A percentile compares a stretch with the other conserved stretches of the same genome.
phyloP scores from a whole-genome alignment of 2,888 invertebrate species.

The Criorhina ranunculi region DNA sequence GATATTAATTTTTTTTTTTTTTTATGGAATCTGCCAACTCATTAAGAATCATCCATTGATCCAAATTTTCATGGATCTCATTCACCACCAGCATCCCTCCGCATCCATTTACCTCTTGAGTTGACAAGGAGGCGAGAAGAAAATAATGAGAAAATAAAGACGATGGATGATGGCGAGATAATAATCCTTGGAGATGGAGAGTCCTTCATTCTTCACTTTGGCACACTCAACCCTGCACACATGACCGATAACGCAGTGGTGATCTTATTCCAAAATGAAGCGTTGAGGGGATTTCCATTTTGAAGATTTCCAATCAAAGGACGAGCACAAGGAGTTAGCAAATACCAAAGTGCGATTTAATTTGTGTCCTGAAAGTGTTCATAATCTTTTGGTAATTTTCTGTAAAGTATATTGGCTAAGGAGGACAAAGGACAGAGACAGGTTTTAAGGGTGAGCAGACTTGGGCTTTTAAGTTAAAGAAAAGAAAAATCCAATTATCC shows the following conservation, averaged over 20 bases:
- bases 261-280: constrained; percentile 37
- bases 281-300: constrained; percentile 50
- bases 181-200: constrained; percentile 68
- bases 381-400: constrained; percentile 52
- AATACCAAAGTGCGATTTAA: constrained; percentile 68
- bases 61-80: constrained; percentile 44
- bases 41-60: constrained; percentile 67
- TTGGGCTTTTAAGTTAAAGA: not conserved
- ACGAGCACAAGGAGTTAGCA: constrained; percentile 55
- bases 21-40: constrained; percentile 63
- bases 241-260: constrained; percentile 60
- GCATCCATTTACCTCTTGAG: constrained; percentile 12
- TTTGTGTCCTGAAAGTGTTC: constrained; percentile 60
- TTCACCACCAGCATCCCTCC: not conserved
- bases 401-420: not conserved
- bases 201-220: constrained; percentile 57
- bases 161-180: constrained; percentile 68
- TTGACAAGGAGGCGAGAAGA: constrained; percentile 61
- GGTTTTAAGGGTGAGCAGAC: too few relatives aligned
- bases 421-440: not conserved
- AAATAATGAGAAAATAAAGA: constrained; percentile 73
- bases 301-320: constrained; percentile 67
- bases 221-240: constrained; percentile 41
- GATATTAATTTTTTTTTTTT: constrained; percentile 44
- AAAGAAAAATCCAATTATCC: constrained; percentile 3